Evolutionary conservation across 1,140 invertebrate genomes (phyloP), one percentile per base, ranked within the genome.

Genomic region (Pseudomyrmex concolor): DNA sequence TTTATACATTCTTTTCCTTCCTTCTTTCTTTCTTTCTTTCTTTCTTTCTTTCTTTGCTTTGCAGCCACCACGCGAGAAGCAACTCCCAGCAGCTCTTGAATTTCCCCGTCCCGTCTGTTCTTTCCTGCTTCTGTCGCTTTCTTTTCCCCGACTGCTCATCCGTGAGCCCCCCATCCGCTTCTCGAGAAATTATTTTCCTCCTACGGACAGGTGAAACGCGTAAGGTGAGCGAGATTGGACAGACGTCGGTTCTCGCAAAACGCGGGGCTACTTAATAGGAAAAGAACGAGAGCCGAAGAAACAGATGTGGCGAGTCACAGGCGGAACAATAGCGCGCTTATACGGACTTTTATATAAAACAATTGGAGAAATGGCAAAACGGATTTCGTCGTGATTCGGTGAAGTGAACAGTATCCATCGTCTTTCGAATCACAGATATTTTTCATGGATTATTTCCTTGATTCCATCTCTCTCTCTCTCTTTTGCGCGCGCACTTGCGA

Each of bases 151-250:
- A 25, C 10, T n/a, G 51, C 48, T 64, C 48, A 54, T 73, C 70
- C 59, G 22, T 48, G 25, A 17, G 34, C 4, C 51, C 50, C 25
- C 12, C 59, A 51, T 57, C 34, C 22, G 67, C 66, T 57, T 78
- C 67, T 66, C 62, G 60, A 78, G 68, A 87, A 83, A 89, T 89
- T 80, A 87, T 89, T 86, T 86, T 87, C 48, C 74, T 78, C 57
- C 25, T 2, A 22, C 59, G 59, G 78, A 88, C 84, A 85, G 73
- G 83, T 78, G 77, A 89, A 74, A 78, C 81, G 81, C 81, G 85
- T 84, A 77, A 86, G 64, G 72, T 51, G 72, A 84, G 72, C 73
- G 86, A 86, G 80, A 87, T 87, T 86, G 86, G 85, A 87, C 86
- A 84, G 85, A 83, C 80, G 85, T 86, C 85, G 72, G 72, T 55